phyloP scores from a whole-genome alignment of 2,113 vertebrate genomes.

The Neoarius graeffei region DNA sequence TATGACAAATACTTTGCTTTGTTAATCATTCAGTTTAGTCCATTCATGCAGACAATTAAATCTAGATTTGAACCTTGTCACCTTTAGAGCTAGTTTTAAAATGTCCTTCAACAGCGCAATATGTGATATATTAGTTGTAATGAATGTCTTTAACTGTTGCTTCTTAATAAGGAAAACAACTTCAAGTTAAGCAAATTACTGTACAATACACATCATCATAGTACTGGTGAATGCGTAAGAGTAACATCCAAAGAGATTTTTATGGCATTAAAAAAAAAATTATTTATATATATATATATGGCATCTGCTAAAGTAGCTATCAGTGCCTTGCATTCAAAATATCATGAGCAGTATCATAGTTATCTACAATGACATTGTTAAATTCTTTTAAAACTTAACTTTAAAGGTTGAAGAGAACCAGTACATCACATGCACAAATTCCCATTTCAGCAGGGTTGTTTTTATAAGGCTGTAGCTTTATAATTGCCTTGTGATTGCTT shows the following conservation, averaged over 20 bases:
- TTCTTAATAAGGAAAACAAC: neutral
- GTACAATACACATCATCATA: neutral
- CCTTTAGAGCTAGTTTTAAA: neutral
- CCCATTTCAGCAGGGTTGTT: constrained; percentile 61
- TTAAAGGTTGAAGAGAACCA: constrained; percentile 17
- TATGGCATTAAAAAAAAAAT: no score
- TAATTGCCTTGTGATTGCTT: constrained; percentile 66
- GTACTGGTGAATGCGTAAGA: neutral
- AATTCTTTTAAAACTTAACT: neutral
- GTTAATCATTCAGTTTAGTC: neutral
- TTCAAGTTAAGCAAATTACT: neutral
- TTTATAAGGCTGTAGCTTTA: constrained; percentile 59
- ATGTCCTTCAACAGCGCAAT: neutral
- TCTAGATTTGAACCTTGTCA: neutral
- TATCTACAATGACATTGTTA: neutral
- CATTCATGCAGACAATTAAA: neutral
- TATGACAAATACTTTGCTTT: neutral
- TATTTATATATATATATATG: neutral
- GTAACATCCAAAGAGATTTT: neutral
- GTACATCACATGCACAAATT: constrained; percentile 56
- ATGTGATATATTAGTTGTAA: neutral
- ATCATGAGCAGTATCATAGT: neutral
- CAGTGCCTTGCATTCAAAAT: constrained; percentile 11
- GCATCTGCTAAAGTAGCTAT: neutral
- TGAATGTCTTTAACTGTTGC: neutral